phyloP scores from a whole-genome alignment of 2,888 invertebrate species.

The Byasa hedistus region DNA sequence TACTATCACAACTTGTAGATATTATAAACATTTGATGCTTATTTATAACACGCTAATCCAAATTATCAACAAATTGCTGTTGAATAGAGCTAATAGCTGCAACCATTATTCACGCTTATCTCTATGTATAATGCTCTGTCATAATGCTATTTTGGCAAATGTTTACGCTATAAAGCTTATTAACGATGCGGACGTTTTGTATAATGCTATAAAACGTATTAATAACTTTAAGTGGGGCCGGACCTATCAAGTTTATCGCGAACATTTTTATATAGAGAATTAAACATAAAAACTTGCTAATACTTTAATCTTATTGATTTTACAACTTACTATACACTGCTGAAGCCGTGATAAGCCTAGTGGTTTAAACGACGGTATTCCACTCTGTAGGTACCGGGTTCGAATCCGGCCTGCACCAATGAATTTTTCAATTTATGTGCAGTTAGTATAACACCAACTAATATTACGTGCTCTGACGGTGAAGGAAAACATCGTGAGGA shows the following conservation, averaged over 20 bases:
- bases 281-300: neutral
- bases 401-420: too few species aligned
- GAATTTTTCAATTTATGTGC: too few species aligned
- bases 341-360: too few species aligned
- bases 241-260: neutral
- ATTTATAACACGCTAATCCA: neutral
- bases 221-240: conserved; percentile 1
- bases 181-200: conserved; percentile 21
- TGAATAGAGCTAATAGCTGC: conserved; percentile 20
- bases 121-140: conserved; percentile 21
- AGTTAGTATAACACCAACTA: too few species aligned
- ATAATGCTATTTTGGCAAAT: conserved; percentile 24
- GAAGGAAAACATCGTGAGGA: too few species aligned
- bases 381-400: too few species aligned
- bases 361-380: too few species aligned
- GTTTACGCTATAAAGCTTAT: conserved; percentile 25
- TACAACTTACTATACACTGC: too few species aligned
- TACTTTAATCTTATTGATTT: too few species aligned
- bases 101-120: conserved; percentile 21
- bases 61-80: conserved; percentile 17
- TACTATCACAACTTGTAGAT: too few species aligned
- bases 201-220: conserved; percentile 18
- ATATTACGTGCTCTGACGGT: too few species aligned
- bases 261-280: neutral
- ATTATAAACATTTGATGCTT: too few species aligned